Percentiles rank a stretch among this genome's conserved stretches.
These are phyloP conservation scores for Luehdorfia chinensis DNA, from an alignment of 1,140 invertebrate genomes.

Conservation along the genomic window DNA sequence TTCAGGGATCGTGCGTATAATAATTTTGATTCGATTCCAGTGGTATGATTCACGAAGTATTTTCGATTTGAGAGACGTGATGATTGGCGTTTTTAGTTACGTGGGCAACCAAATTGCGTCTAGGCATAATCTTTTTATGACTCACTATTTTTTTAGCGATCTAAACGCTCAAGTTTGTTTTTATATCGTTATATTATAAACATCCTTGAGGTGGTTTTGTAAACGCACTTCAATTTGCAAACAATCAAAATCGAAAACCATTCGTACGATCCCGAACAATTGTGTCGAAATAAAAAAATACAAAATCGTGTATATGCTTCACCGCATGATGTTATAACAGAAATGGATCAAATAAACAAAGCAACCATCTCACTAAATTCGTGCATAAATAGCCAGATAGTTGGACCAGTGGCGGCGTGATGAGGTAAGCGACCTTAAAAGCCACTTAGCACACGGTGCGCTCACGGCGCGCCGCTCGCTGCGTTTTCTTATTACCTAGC, in stretches of 20 bases:
- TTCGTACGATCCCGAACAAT: background rate
- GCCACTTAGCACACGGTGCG: conserved; percentile 63
- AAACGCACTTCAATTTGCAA: conserved; percentile 8
- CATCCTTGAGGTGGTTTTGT: conserved; percentile 24
- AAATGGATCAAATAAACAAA: conserved; percentile 51
- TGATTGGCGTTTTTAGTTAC: conserved; percentile 44
- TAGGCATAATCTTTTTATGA: conserved; percentile 44
- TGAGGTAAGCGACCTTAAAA: conserved; percentile 76
- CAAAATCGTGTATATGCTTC: background rate
- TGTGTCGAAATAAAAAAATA: conserved; percentile 7
- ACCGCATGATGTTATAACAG: conserved; percentile 21
- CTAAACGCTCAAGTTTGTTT: conserved; percentile 28
- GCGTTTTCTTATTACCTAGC: conserved; percentile 65
- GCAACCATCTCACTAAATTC: conserved; percentile 43
- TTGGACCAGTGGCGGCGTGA: conserved; percentile 43
- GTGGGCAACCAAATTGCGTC: conserved; percentile 37
- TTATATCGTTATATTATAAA: conserved; percentile 27
- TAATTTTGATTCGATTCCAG: conserved; percentile 28
- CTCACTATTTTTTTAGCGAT: conserved; percentile 43
- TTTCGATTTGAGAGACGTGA: conserved; percentile 27
- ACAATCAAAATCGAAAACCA: conserved; percentile 3
- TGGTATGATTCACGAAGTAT: conserved; percentile 32
- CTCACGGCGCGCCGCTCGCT: conserved; percentile 48
- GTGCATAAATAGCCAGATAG: conserved; percentile 49
- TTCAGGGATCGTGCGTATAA: conserved; percentile 27